Base-by-base conservation (phyloP, 2,888 invertebrate species). In the Sthenelais limicola region DNA sequence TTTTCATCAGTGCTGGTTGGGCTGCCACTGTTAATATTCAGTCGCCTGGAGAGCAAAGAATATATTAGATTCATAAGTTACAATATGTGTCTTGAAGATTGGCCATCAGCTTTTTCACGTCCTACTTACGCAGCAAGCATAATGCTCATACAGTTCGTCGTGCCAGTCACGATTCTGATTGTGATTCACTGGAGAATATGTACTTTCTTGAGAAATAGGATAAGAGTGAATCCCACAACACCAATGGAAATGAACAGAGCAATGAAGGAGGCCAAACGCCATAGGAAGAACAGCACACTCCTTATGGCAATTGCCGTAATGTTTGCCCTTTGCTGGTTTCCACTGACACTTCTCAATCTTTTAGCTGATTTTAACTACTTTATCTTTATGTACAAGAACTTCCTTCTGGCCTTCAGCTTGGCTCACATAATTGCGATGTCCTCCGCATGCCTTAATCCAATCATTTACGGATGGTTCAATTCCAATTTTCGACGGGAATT, bases 381-480 rank as follows among this genome's bases (percentile, higher is more conserved):
- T 3, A 72, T 84, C 12, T 83, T 84, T 71, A 74, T 80, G 62
- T 74, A 80, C 73, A 77, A 76, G 58, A 76, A 81, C 67, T 84
- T 89, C 67, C 88, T 89, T 80, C 79, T 88, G n/a, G 78, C 80
- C 21, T 81, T 82, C 75, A 82, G 83, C 18, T 78, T 83, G 24
- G 81, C 83, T 52, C 81, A 84, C 18, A 73, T 84, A 0, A 76
- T 83, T 18, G 85, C 85, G 30, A 84, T 85, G 84, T 76, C 78
- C 35, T 84, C 84, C 0, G 82, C 84, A 0, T 82, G 80, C 51
- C 62, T 81, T n/a, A 85, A 85, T 74, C 85, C 85, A 0, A 76
- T 85, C 7, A 74, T 84, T 28, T 85, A 85, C 69, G 84, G 85
- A 3, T 83, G 84, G 84, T 82, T 83, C 49, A 85, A 85, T 76